phyloP scores from a whole-genome alignment of 2,888 invertebrate species.

The Eledona agricola region DNA sequence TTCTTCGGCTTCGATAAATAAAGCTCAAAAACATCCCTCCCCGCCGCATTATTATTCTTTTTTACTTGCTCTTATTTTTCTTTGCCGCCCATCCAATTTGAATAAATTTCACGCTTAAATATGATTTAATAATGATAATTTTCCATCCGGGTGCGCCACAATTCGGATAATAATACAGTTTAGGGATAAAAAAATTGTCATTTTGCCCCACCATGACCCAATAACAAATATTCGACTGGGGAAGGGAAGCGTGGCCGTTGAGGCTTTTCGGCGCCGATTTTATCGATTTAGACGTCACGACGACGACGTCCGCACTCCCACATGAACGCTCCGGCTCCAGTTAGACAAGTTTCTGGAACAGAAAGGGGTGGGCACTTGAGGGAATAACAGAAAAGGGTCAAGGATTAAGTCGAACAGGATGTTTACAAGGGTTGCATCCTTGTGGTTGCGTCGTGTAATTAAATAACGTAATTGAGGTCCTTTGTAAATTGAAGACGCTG shows the following conservation, averaged over 20 bases:
- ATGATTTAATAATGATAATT: slow-evolving; percentile 8
- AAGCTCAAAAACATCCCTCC: not conserved
- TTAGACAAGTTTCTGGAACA: no score
- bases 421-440: slow-evolving; percentile 3
- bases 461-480: no score
- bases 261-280: no score
- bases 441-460: not conserved
- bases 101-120: not conserved
- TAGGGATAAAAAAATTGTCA: not conserved
- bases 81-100: slow-evolving; percentile 6
- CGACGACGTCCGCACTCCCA: no score
- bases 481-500: no score
- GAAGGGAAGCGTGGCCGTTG: no score
- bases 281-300: no score
- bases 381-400: no score
- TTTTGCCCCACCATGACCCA: not conserved
- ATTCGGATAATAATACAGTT: not conserved
- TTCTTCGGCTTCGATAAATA: not conserved
- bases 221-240: not conserved
- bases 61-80: not conserved
- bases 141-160: not conserved
- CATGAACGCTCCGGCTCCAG: no score
- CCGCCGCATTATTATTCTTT: not conserved
- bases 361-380: no score
- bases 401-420: no score